Evolutionary conservation across 2,888 invertebrate species (phyloP).

Genomic region (Drosophila nigricruria): DNA sequence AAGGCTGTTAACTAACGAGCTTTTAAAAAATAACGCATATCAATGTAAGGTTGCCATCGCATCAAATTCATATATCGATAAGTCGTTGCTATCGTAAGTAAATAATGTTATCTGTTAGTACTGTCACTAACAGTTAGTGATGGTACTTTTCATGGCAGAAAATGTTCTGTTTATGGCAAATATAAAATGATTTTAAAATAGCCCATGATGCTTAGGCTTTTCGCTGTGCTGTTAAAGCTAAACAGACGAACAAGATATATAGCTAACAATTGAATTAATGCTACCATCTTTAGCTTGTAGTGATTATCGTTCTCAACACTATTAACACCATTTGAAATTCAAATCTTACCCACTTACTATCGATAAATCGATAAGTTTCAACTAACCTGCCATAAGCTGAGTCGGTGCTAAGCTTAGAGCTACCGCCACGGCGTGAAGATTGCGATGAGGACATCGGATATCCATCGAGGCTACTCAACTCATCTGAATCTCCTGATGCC

Average conservation of each 20-base stretch:
- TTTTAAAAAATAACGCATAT: background rate
- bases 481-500: constrained; percentile 83
- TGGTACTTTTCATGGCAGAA: too few relatives aligned
- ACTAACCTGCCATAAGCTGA: constrained; percentile 95
- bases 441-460: constrained; percentile 81
- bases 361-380: background rate
- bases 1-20: background rate
- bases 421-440: constrained; percentile 75
- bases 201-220: too few relatives aligned
- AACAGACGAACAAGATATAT: too few relatives aligned
- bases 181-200: too few relatives aligned
- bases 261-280: too few relatives aligned
- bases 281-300: too few relatives aligned
- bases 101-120: background rate
- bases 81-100: background rate
- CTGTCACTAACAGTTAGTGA: background rate
- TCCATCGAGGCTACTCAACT: constrained; percentile 83
- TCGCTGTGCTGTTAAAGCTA: too few relatives aligned
- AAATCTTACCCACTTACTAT: too few relatives aligned
- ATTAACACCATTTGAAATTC: too few relatives aligned
- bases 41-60: background rate
- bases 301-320: too few relatives aligned
- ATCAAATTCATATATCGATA: background rate
- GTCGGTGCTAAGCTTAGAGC: constrained; percentile 87
- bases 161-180: too few relatives aligned